phyloP scores from a whole-genome alignment of 2,888 invertebrate species.

The Aphidius colemani region DNA sequence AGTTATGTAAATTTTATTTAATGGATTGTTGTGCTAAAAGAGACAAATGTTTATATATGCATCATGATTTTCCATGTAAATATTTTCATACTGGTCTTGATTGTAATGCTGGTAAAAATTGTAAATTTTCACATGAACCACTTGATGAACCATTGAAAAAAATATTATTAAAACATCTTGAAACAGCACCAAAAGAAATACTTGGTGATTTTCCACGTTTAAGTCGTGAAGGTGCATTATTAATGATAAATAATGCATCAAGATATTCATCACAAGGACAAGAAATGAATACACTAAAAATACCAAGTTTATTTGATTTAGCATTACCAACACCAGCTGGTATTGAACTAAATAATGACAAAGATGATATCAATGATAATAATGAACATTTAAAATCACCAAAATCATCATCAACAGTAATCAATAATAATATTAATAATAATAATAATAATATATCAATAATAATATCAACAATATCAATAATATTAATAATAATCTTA shows the following conservation, averaged over 20 bases:
- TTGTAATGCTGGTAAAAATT: slow-evolving; percentile 79
- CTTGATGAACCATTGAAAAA: slow-evolving; percentile 73
- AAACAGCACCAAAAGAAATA: slow-evolving; percentile 89
- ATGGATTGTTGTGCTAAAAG: slow-evolving; percentile 95
- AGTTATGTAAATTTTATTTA: slow-evolving; percentile 94
- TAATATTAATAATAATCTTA: not conserved
- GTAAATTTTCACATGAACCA: slow-evolving; percentile 92
- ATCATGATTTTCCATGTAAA: slow-evolving; percentile 96
- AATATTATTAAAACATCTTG: slow-evolving; percentile 73
- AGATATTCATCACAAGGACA: slow-evolving; percentile 41
- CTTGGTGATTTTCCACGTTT: slow-evolving; percentile 87
- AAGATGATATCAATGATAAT: slow-evolving; percentile 41
- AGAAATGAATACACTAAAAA: slow-evolving; percentile 51
- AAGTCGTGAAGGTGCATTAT: slow-evolving; percentile 75
- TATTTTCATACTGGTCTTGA: slow-evolving; percentile 92
- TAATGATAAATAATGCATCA: slow-evolving; percentile 61
- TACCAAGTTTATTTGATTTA: slow-evolving; percentile 60
- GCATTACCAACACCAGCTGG: slow-evolving; percentile 48
- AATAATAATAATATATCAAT: slow-evolving; percentile 30
- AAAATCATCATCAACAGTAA: slow-evolving; percentile 44
- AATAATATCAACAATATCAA: not conserved
- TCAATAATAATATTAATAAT: slow-evolving; percentile 30
- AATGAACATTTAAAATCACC: too few relatives aligned
- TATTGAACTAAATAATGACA: slow-evolving; percentile 35
- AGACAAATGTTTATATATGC: slow-evolving; percentile 95